Percentiles rank a stretch among this genome's conserved stretches.
phyloP scores from a whole-genome alignment of 92 coral and sea anemone species.

The Zoanthus sansibaricus region DNA sequence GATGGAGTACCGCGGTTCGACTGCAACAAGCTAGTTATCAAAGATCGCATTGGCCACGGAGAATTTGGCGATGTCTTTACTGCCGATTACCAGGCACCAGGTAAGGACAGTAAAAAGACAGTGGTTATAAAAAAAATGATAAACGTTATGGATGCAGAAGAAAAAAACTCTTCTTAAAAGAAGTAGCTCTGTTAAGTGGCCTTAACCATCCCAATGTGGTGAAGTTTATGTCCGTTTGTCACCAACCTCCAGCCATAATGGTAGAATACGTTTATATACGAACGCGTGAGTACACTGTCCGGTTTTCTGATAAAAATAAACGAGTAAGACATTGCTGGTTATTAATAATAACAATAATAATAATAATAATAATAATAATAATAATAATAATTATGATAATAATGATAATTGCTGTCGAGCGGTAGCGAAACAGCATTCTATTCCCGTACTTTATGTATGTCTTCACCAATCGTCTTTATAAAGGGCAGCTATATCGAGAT shows the following conservation, averaged over 20 bases:
- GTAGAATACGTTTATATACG: constrained; percentile 58
- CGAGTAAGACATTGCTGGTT: constrained; percentile 22
- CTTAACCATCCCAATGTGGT: constrained; percentile 52
- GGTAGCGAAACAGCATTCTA: too few species aligned
- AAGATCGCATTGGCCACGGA: constrained; percentile 21
- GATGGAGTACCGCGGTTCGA: constrained; percentile 26
- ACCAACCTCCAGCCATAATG: constrained; percentile 63
- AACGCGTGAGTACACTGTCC: constrained; percentile 47
- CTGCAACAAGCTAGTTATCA: constrained; percentile 10
- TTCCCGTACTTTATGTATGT: too few species aligned
- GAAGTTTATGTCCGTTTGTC: constrained; percentile 40
- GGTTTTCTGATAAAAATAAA: constrained; percentile 42
- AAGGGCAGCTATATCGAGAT: too few species aligned
- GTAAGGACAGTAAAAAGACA: neutral
- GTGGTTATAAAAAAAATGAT: constrained; percentile 32
- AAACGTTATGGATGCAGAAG: constrained; percentile 22
- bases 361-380: too few species aligned
- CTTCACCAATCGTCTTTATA: too few species aligned
- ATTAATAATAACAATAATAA: too few species aligned
- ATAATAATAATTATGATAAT: too few species aligned
- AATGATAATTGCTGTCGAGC: too few species aligned
- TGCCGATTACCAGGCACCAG: constrained; percentile 21
- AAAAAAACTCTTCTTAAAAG: constrained; percentile 41
- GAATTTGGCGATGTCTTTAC: constrained; percentile 45
- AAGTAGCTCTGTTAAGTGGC: neutral